Evolutionary conservation across 2,113 vertebrate genomes (phyloP), one percentile per base, ranked within the genome.

Genomic region (Oenanthe melanoleuca): DNA sequence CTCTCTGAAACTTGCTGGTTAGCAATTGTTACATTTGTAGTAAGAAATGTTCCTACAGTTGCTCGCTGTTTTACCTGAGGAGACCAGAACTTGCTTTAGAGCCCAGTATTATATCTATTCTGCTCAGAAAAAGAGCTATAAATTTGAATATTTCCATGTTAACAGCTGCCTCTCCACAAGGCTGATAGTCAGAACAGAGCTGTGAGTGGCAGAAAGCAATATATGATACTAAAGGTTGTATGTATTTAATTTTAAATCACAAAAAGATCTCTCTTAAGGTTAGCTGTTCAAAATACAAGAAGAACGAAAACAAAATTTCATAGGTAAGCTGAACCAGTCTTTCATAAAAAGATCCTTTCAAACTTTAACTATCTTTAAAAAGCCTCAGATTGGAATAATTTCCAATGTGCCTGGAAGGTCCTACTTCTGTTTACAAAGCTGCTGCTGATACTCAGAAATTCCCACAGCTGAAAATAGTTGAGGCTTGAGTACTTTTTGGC

Each of bases 311-410:
- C 15, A 91, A 69, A 64, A 82, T 65, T 89, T 93, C 66, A 77
- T 65, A 85, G 63, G 59, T 24, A 75, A 88, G 64, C 42, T 70
- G 81, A 94, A 57, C 21, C 34, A 80, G 50, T 34, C 66, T 80
- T 89, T 71, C 47, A 80, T n/a, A 66, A 94, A 88, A 89, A 73
- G 55, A 50, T 55, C 38, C 55, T 89, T 93, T 96, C 75, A 95
- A 69, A 40, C 28, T 65, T 65, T 65, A 94, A 72, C n/a, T 2
- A 0, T 63, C 74, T 84, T 91, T 87, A 66, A 42, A 94, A 91
- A 60, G 50, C 47, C 37, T 80, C 73, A 77, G 70, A 88, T 40
- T 50, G 45, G 31, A 91, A 69, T 85, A 1, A 91, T 85, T 93
- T 71, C 65, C 70, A 79, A 44, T 5, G 37, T 84, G 44, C 61